phyloP scores from a whole-genome alignment of 2,113 vertebrate species.

The Emydura subglobosa region DNA sequence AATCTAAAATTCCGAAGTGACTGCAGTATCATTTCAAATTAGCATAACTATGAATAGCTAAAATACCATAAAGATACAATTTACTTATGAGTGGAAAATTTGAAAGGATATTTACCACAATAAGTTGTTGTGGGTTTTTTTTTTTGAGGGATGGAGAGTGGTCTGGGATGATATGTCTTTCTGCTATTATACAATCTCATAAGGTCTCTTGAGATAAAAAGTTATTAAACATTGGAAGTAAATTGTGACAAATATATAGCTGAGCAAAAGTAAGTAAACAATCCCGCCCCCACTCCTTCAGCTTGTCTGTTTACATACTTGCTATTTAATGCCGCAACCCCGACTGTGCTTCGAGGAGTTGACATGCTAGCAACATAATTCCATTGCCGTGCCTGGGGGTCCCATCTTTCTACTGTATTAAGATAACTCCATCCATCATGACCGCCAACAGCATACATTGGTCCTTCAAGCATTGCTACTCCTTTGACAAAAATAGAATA shows the following conservation, averaged over 20 bases:
- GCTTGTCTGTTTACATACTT: constrained; percentile 83
- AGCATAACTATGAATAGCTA: background rate
- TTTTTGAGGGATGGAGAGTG: background rate
- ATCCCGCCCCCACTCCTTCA: background rate
- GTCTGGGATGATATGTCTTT: background rate
- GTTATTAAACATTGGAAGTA: background rate
- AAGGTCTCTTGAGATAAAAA: background rate
- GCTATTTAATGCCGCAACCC: constrained; percentile 93
- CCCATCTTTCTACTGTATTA: constrained; percentile 98
- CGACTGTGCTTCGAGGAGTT: constrained; percentile 94
- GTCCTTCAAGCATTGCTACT: constrained; percentile 96
- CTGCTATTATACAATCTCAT: background rate
- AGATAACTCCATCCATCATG: constrained; percentile 99
- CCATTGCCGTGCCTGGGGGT: constrained; percentile 96
- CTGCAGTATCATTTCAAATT: background rate
- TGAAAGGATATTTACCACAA: background rate
- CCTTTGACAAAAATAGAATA: constrained; percentile 77
- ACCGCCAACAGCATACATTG: constrained; percentile 98
- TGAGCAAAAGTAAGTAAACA: background rate
- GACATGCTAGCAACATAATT: constrained; percentile 99
- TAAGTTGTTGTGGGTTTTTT: background rate
- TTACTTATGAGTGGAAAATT: background rate
- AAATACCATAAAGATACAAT: background rate
- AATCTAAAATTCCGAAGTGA: background rate
- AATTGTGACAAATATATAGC: background rate